Percentiles rank a stretch among this genome's conserved stretches.
These are phyloP conservation scores for human DNA, from an alignment of 2,113 vertebrate genomes.

Conservation along the genomic window DNA sequence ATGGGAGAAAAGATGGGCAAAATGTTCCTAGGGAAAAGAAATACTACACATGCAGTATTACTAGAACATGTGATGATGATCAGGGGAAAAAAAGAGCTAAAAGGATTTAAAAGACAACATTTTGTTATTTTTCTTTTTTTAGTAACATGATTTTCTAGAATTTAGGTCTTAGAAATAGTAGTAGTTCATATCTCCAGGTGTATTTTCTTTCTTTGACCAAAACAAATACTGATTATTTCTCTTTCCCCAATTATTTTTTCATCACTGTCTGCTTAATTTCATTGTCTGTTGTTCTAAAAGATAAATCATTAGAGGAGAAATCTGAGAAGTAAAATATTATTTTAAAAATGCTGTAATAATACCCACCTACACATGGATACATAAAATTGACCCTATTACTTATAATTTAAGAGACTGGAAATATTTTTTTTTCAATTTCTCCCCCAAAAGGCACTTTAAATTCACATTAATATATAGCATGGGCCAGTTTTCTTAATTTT, in stretches of 20 bases:
- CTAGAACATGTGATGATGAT: not conserved
- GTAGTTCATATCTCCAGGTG: not conserved
- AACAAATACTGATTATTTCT: not conserved
- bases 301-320: not conserved
- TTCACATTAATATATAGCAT: not conserved
- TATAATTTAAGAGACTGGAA: not conserved
- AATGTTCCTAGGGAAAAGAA: not conserved
- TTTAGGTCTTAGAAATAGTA: not conserved
- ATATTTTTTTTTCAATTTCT: not conserved
- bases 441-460: not conserved
- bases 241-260: not conserved
- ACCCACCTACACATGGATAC: fast-evolving
- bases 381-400: not conserved
- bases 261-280: not conserved
- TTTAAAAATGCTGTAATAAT: not conserved
- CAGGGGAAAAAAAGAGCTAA: not conserved
- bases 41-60: not conserved
- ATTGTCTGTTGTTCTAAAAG: not conserved
- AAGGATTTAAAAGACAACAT: not conserved
- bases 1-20: not conserved
- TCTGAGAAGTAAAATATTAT: slow-evolving; percentile 10
- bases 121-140: not conserved
- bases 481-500: not conserved
- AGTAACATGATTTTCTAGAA: not conserved
- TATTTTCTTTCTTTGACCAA: not conserved